Conservation (phyloP, 2,888 invertebrate species). For the Latrodectus hesperus region DNA sequence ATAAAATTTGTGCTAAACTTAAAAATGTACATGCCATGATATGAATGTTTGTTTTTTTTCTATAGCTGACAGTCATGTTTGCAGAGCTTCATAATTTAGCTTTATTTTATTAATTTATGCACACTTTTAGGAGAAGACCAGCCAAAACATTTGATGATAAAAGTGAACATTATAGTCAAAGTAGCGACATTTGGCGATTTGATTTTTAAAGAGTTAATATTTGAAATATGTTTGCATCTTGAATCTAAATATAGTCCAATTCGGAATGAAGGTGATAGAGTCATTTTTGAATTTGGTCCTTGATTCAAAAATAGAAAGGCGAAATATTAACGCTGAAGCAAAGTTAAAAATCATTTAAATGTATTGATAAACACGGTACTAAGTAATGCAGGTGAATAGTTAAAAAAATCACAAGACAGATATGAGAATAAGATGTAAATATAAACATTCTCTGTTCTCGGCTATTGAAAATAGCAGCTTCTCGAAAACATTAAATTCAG, state of each 20-base stretch:
- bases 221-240: constrained; percentile 2
- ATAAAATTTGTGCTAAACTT: constrained; percentile 50
- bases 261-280: constrained; percentile 22
- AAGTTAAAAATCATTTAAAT: no score
- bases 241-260: constrained; percentile 54
- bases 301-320: constrained; percentile 62
- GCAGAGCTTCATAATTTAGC: constrained; percentile 2
- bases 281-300: constrained; percentile 34
- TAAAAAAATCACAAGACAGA: no score
- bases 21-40: constrained; percentile 57
- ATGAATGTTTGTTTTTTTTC: background rate
- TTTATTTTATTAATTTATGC: constrained; percentile 30
- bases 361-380: no score
- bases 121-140: constrained; percentile 16
- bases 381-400: no score
- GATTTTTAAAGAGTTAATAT: constrained; percentile 53
- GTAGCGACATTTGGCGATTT: background rate
- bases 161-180: no score
- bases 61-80: background rate
- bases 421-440: no score
- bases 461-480: background rate
- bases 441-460: no score
- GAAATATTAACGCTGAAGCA: no score
- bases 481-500: background rate
- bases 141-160: background rate